phyloP scores from a whole-genome alignment of 2,888 invertebrate species.

The Callyntrura guangdongensis region DNA sequence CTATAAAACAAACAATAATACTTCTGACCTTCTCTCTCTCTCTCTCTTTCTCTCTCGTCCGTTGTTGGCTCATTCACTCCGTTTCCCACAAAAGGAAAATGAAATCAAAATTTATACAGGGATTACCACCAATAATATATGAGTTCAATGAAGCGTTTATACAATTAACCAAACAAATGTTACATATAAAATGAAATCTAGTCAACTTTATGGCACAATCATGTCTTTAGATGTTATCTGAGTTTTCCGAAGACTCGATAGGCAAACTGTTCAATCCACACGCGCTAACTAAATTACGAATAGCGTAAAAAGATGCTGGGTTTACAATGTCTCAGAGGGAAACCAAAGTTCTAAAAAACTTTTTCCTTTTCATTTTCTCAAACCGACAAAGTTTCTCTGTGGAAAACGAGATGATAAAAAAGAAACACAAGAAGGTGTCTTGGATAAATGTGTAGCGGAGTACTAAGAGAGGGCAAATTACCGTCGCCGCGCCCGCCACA shows the following conservation, averaged over 20 bases:
- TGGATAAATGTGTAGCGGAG: background rate
- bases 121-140: constrained; percentile 7
- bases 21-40: constrained; percentile 19
- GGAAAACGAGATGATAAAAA: constrained; percentile 57
- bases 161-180: constrained; percentile 53
- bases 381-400: constrained; percentile 23
- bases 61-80: no score
- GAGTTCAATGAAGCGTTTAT: constrained; percentile 52
- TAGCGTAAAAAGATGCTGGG: constrained; percentile 24
- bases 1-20: constrained; percentile 57
- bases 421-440: constrained; percentile 36
- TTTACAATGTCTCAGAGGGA: background rate
- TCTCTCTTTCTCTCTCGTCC: background rate
- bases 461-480: background rate
- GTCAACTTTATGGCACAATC: constrained; percentile 28
- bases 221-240: constrained; percentile 11
- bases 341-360: constrained; percentile 70
- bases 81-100: constrained; percentile 27
- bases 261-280: constrained; percentile 23
- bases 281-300: no score
- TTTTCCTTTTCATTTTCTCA: constrained; percentile 58
- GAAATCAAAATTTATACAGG: constrained; percentile 25
- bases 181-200: constrained; percentile 38
- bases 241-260: constrained; percentile 18
- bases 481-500: no score